phyloP scores from a whole-genome alignment of 1,140 invertebrate species.

The Plutomurus gul region DNA sequence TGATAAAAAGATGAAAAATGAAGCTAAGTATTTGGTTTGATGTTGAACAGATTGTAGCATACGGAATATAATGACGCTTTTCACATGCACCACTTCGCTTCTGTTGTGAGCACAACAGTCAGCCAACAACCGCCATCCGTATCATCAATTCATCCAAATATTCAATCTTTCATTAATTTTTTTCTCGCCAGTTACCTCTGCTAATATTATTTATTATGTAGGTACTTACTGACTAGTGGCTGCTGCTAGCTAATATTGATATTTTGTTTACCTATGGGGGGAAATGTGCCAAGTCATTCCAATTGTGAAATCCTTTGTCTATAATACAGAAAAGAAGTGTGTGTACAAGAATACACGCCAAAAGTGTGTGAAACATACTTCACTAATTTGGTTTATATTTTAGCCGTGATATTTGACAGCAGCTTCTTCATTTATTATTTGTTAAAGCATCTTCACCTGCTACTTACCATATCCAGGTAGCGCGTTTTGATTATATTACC shows the following conservation, averaged over 20 bases:
- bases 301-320: background rate
- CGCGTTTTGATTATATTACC: too few relatives aligned
- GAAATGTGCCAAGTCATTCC: slow-evolving; percentile 6
- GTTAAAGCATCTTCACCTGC: too few relatives aligned
- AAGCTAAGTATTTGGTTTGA: slow-evolving; percentile 5
- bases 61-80: slow-evolving; percentile 25
- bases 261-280: slow-evolving; percentile 23
- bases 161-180: slow-evolving; percentile 28
- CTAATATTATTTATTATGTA: background rate
- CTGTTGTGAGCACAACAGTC: background rate
- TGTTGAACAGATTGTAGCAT: slow-evolving; percentile 27
- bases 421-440: too few relatives aligned
- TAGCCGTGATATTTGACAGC: too few relatives aligned
- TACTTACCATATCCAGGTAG: too few relatives aligned
- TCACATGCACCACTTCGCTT: slow-evolving; percentile 25
- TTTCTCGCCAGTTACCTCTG: background rate
- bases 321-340: background rate
- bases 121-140: slow-evolving; percentile 21
- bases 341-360: background rate
- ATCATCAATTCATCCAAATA: slow-evolving; percentile 25
- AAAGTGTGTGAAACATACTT: background rate
- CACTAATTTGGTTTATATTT: too few relatives aligned
- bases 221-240: too few relatives aligned
- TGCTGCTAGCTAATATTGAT: too few relatives aligned
- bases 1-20: slow-evolving; percentile 30